These are phyloP conservation scores for Pangasius mekongensis DNA, from an alignment of 2,797 vertebrate genomes.

Conservation along the genomic window DNA sequence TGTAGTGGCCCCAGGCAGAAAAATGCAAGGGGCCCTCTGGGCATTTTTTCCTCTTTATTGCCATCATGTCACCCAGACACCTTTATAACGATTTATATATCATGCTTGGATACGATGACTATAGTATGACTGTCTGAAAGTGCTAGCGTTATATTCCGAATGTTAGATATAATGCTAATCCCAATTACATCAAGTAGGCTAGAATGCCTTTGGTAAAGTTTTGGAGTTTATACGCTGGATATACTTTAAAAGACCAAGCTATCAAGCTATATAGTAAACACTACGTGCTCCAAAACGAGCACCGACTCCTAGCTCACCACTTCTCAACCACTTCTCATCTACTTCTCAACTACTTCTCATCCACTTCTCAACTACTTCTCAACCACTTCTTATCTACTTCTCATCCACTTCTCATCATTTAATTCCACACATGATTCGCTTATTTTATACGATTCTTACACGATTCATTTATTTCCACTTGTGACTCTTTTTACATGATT, in stretches of 20 bases:
- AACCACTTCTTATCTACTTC: too few species aligned
- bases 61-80: background rate
- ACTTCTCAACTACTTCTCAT: too few species aligned
- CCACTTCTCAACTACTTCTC: too few species aligned
- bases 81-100: background rate
- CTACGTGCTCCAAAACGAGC: too few species aligned
- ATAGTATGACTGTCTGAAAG: background rate
- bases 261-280: too few species aligned
- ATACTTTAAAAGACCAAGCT: too few species aligned
- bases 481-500: background rate
- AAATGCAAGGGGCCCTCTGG: background rate
- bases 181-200: too few species aligned
- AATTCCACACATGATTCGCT: background rate
- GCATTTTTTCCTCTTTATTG: background rate
- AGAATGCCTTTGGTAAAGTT: background rate
- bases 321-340: too few species aligned
- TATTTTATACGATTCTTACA: background rate
- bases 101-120: background rate
- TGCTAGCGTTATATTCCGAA: background rate
- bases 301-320: too few species aligned
- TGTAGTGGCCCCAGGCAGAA: background rate
- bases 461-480: background rate
- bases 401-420: background rate
- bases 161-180: too few species aligned
- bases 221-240: too few species aligned